Conservation (phyloP, 2,888 invertebrate species). For the Cistogaster globosa region DNA sequence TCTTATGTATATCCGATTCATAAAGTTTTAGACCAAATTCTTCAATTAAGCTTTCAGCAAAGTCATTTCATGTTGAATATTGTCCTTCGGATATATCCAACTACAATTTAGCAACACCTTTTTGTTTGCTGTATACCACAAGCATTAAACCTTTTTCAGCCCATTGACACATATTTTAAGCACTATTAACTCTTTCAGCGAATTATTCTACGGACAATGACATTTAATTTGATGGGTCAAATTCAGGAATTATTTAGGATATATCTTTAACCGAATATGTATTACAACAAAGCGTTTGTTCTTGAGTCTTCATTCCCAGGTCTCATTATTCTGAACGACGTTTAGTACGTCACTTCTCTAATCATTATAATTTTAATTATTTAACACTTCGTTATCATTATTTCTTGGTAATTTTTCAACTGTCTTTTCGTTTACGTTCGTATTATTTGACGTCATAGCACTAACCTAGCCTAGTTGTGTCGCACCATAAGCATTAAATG, state of each 20-base stretch:
- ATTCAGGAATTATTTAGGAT: conserved; percentile 22
- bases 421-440: neutral
- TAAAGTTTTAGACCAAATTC: conserved; percentile 3
- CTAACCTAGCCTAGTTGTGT: too few relatives aligned
- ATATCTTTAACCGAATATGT: conserved; percentile 28
- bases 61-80: neutral
- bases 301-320: neutral
- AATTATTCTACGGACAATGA: conserved; percentile 50
- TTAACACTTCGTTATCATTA: too few relatives aligned
- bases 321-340: too few relatives aligned
- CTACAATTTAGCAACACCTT: conserved; percentile 52
- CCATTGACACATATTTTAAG: conserved; percentile 20
- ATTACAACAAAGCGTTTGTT: neutral
- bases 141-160: conserved; percentile 37
- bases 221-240: conserved; percentile 42
- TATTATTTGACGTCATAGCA: too few relatives aligned
- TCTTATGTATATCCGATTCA: conserved; percentile 51
- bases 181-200: conserved; percentile 22
- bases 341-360: neutral
- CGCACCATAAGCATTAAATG: too few relatives aligned
- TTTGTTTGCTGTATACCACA: conserved; percentile 59
- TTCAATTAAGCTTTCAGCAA: too few relatives aligned
- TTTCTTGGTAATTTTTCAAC: too few relatives aligned
- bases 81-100: conserved; percentile 23
- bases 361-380: neutral